These are phyloP conservation scores for Drosophila antonietae DNA, from an alignment of 2,888 invertebrate genomes.

Conservation along the genomic window DNA sequence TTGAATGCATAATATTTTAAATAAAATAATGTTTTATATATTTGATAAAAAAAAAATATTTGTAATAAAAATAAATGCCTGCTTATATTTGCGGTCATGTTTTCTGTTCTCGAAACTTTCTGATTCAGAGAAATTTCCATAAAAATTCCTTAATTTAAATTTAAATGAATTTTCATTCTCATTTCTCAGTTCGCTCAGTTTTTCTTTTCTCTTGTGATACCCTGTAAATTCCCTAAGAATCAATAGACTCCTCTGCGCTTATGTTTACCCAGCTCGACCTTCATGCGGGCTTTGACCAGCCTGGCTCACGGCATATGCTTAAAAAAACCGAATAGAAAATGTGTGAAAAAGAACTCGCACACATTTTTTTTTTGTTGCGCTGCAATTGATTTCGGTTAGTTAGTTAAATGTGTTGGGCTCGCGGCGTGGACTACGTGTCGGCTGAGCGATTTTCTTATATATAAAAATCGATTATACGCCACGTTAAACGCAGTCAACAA, in stretches of 20 bases:
- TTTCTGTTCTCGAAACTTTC: no score
- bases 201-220: background rate
- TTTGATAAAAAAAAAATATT: no score
- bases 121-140: no score
- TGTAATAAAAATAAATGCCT: no score
- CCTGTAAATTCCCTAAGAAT: slow-evolving; percentile 10
- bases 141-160: no score
- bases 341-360: background rate
- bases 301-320: slow-evolving; percentile 11
- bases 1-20: no score
- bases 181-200: no score
- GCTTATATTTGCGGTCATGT: no score
- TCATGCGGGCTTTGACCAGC: slow-evolving; percentile 53
- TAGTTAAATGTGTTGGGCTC: slow-evolving; percentile 54
- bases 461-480: slow-evolving; percentile 77
- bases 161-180: no score
- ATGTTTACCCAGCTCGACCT: slow-evolving; percentile 56
- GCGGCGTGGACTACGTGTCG: slow-evolving; percentile 38
- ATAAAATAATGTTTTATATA: no score
- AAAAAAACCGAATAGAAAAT: slow-evolving; percentile 3
- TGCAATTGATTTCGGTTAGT: slow-evolving; percentile 69
- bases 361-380: background rate
- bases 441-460: slow-evolving; percentile 45
- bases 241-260: slow-evolving; percentile 60
- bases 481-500: slow-evolving; percentile 53